Conservation (phyloP, 2,113 vertebrate genomes). For the Tylochromis polylepis region DNA sequence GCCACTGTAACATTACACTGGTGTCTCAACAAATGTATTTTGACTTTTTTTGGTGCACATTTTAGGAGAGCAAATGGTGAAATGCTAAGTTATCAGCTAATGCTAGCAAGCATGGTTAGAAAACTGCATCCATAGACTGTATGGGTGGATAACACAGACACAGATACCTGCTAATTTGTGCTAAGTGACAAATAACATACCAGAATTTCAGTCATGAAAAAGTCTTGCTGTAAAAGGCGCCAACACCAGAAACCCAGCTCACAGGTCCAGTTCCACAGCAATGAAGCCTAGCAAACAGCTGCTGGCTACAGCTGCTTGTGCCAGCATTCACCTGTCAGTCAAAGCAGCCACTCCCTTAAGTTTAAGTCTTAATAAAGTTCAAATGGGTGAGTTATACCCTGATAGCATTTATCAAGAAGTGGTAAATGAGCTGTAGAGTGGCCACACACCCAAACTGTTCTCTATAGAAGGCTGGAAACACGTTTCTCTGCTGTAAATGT, state of each 20-base stretch:
- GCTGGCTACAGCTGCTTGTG: not conserved
- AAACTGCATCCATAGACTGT: not conserved
- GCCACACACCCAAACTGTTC: not conserved
- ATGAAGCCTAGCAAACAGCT: not conserved
- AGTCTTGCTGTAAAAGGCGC: not conserved
- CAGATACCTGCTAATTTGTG: not conserved
- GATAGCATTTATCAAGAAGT: not conserved
- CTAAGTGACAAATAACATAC: not conserved
- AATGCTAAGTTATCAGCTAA: not conserved
- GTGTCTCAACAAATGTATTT: not conserved
- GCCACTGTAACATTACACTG: not conserved
- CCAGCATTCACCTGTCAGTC: not conserved
- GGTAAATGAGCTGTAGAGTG: not conserved
- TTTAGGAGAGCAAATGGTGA: not conserved
- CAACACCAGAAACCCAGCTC: not conserved
- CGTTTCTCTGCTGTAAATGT: not conserved
- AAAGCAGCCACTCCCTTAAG: not conserved
- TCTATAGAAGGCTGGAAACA: not conserved
- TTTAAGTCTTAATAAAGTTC: not conserved
- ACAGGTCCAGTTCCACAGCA: not conserved
- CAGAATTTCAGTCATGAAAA: not conserved
- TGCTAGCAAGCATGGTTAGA: not conserved
- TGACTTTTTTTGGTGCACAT: not conserved
- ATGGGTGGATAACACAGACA: not conserved
- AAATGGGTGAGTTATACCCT: not conserved